phyloP scores from a whole-genome alignment of 2,888 invertebrate species.

The Belgica antarctica region DNA sequence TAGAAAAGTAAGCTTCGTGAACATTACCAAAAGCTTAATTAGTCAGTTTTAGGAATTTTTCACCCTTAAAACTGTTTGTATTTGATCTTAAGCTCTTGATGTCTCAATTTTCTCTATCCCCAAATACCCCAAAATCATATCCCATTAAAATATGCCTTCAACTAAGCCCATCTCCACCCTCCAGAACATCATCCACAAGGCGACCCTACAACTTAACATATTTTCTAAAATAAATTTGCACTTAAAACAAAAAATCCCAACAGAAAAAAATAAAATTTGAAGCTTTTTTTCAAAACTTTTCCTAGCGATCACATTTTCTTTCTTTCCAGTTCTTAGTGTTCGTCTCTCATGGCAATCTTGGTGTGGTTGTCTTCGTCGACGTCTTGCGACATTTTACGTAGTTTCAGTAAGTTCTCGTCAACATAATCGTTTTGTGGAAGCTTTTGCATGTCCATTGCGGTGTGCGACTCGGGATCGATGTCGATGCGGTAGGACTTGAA shows the following conservation, averaged over 20 bases:
- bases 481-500: slow-evolving; percentile 81
- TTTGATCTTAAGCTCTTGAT: too few relatives aligned
- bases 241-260: neutral
- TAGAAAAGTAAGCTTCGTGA: too few relatives aligned
- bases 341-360: neutral
- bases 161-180: too few relatives aligned
- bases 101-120: too few relatives aligned
- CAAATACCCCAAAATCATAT: too few relatives aligned
- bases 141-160: too few relatives aligned
- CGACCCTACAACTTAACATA: too few relatives aligned
- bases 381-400: slow-evolving; percentile 19
- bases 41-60: too few relatives aligned
- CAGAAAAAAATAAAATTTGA: neutral
- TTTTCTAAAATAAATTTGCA: too few relatives aligned
- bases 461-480: slow-evolving; percentile 58
- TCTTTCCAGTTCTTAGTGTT: neutral
- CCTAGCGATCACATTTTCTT: slow-evolving; percentile 8
- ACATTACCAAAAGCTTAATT: too few relatives aligned
- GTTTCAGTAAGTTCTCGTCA: slow-evolving; percentile 27
- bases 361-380: neutral
- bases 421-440: neutral
- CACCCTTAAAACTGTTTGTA: too few relatives aligned
- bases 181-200: too few relatives aligned
- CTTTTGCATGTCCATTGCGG: neutral
- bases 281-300: neutral